Evolutionary conservation across 2,797 vertebrate genomes (phyloP).

Genomic region (Epinephelus awoara): DNA sequence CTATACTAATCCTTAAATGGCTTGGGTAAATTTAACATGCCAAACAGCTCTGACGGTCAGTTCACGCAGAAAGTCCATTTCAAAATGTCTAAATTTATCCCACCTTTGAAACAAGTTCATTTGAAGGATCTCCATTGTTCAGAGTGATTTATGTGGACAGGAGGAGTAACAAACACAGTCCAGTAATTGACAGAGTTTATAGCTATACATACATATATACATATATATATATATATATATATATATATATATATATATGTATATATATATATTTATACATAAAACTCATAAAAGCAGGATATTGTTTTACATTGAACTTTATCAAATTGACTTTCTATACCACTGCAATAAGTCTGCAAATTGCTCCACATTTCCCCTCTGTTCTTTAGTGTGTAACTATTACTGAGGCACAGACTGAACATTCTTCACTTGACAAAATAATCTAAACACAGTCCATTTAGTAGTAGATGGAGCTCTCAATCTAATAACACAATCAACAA

Average conservation of each 20-base stretch:
- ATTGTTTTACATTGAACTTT: too few relatives aligned
- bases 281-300: too few relatives aligned
- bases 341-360: background rate
- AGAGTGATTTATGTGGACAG: background rate
- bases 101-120: background rate
- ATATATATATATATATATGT: too few relatives aligned
- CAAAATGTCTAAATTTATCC: background rate
- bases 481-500: too few relatives aligned
- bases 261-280: too few relatives aligned
- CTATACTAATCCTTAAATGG: background rate
- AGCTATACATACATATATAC: background rate
- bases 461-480: too few relatives aligned
- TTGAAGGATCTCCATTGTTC: background rate
- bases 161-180: background rate
- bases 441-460: too few relatives aligned
- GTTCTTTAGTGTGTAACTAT: background rate
- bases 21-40: background rate
- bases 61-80: background rate
- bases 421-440: too few relatives aligned
- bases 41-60: background rate
- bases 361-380: background rate
- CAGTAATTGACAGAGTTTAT: background rate
- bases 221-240: too few relatives aligned
- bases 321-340: too few relatives aligned
- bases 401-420: background rate